Base-by-base conservation (phyloP, 2,888 invertebrate species). In the Trisateles emortualis region DNA sequence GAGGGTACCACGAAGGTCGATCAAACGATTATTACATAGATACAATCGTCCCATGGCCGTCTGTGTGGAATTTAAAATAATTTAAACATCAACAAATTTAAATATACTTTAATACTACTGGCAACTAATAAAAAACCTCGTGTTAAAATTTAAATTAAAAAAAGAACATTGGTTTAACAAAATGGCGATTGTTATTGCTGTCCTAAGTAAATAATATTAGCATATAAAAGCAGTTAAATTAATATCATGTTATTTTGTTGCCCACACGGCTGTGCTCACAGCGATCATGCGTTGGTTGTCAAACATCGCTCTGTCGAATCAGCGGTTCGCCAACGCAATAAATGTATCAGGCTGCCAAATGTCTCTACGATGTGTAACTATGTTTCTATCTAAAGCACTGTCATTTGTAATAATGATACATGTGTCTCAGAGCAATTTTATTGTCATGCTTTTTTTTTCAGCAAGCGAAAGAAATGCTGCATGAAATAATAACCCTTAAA, bases 1-100 rank as follows among this genome's bases (percentile, higher is more conserved):
- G 42, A 50, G 55, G 54, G 55, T 55, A 52, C 24, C 10, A 38
- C 29, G 55, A 64, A 69, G 64, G 69, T 40, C 42, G 36, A 24
- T 10, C 14, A 35, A 35, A 33, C 35, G 33, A 35, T 44, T 35
- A 44, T 32, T 6, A n/a, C n/a, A 3, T n/a, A 30, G 30, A 30
- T 17, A 30, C 30, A 17, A 43, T 8, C 14, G 19, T 43, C n/a
- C 40, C 40, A 40, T 13, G 32, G 9, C 11, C 41, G 16, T 32
- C 1, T 13, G 30, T 32, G 3, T 13, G 30, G 19, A 19, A 32
- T 32, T 43, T 22, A 43, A 43, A 43, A 17, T 17, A 14, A 22
- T 24, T 40, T 22, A 13, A 13, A 40, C 11, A 26, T 24, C 3
- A 14, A 5, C 11, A 19, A 4, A 46, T 38, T 39, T 14, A 24